Conservation (phyloP, 35 echinoderm and acorn worm species). For the Heliocidaris tuberculata region DNA sequence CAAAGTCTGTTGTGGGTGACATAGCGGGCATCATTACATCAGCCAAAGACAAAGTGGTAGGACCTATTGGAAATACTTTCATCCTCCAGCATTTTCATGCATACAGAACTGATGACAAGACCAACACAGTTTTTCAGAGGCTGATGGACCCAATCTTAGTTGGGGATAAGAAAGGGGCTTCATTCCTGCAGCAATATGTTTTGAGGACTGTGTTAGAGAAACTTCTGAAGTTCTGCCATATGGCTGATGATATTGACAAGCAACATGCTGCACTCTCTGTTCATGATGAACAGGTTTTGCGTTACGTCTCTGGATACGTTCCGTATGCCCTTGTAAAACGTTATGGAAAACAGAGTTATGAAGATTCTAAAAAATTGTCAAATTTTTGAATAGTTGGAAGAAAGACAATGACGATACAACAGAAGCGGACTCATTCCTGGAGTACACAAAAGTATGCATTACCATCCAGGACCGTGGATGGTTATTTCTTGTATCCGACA, state of each 20-base stretch:
- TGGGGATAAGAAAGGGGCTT: neutral
- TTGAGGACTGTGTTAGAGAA: neutral
- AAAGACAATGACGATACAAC: no score
- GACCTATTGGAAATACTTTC: neutral
- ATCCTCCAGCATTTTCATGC: neutral
- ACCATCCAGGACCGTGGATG: neutral
- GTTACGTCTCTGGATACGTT: slow-evolving; percentile 20
- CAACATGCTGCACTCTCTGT: neutral
- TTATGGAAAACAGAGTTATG: no score
- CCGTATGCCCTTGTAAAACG: neutral
- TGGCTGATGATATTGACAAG: neutral
- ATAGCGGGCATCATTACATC: neutral
- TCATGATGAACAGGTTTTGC: neutral
- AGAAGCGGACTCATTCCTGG: neutral
- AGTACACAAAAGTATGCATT: neutral
- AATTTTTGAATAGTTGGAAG: no score
- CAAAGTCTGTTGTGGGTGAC: neutral
- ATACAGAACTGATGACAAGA: neutral
- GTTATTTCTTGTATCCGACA: no score
- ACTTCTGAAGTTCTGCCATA: neutral
- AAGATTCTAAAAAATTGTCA: no score
- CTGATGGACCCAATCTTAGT: neutral
- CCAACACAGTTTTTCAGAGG: no score
- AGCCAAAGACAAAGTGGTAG: neutral
- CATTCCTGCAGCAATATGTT: neutral